These are phyloP conservation scores for Morpho deidamia DNA, from an alignment of 2,888 invertebrate genomes.

Conservation along the genomic window DNA sequence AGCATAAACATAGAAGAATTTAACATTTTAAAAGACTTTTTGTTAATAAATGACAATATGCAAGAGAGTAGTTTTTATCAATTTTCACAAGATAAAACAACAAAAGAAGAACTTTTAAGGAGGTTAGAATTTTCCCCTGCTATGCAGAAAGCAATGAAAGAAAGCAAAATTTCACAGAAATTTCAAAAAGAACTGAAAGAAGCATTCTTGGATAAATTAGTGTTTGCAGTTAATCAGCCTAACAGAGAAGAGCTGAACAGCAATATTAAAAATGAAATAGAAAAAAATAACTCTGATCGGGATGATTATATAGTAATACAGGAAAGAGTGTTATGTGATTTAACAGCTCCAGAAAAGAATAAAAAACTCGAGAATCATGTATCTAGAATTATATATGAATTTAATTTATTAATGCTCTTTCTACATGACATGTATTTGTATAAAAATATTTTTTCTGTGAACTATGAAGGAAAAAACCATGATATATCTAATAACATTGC, in stretches of 20 bases:
- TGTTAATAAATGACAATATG: slow-evolving; percentile 23
- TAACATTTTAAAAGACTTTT: slow-evolving; percentile 25
- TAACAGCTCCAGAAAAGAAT: slow-evolving; percentile 24
- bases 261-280: slow-evolving; percentile 30
- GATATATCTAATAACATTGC: slow-evolving; percentile 25
- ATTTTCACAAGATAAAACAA: slow-evolving; percentile 27
- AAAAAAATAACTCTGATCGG: slow-evolving; percentile 24
- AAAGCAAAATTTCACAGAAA: slow-evolving; percentile 24
- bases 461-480: slow-evolving; percentile 21
- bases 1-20: slow-evolving; percentile 25
- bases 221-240: slow-evolving; percentile 26
- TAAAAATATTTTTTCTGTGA: slow-evolving; percentile 29
- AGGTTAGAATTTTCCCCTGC: slow-evolving; percentile 29
- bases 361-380: slow-evolving; percentile 11
- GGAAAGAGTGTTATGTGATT: slow-evolving; percentile 24
- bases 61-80: slow-evolving; percentile 28
- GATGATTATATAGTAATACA: slow-evolving; percentile 29
- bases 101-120: slow-evolving; percentile 29
- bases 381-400: slow-evolving; percentile 24
- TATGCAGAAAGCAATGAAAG: slow-evolving; percentile 27
- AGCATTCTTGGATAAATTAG: slow-evolving; percentile 29
- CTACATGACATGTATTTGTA: slow-evolving; percentile 30
- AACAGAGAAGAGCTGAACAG: slow-evolving; percentile 29
- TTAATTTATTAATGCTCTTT: slow-evolving; percentile 28
- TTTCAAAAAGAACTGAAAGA: slow-evolving; percentile 28